Conservation (phyloP, 2,888 invertebrate genomes). For the Spilosoma lubricipeda region DNA sequence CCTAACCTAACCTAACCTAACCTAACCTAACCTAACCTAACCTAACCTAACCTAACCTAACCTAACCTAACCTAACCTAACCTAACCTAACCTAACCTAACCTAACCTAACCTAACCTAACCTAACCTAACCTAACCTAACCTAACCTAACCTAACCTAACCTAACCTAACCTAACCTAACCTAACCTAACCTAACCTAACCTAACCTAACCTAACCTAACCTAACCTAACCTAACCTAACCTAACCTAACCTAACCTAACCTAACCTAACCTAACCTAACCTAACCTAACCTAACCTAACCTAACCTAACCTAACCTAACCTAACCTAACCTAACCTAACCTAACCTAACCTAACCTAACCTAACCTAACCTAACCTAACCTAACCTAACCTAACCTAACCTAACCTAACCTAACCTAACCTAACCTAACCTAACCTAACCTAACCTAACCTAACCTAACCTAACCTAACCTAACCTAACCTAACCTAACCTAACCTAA, state of each 20-base stretch:
- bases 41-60: slow-evolving; percentile 42
- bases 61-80: slow-evolving; percentile 41
- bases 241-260: slow-evolving; percentile 32
- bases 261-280: slow-evolving; percentile 25
- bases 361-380: too few species aligned
- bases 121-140: slow-evolving; percentile 41
- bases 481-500: too few species aligned
- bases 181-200: slow-evolving; percentile 41
- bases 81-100: slow-evolving; percentile 38
- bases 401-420: too few species aligned
- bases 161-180: slow-evolving; percentile 39
- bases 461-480: too few species aligned
- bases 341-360: too few species aligned
- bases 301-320: too few species aligned
- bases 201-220: slow-evolving; percentile 39
- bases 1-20: slow-evolving; percentile 39
- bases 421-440: too few species aligned
- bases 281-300: slow-evolving; percentile 27
- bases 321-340: too few species aligned
- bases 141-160: slow-evolving; percentile 41
- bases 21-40: slow-evolving; percentile 31
- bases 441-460: too few species aligned
- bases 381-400: too few species aligned
- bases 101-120: slow-evolving; percentile 28
- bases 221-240: slow-evolving; percentile 39